Percentiles rank a stretch among this genome's conserved stretches.
phyloP scores from a whole-genome alignment of 2,113 vertebrate species.

The Sus scrofa region DNA sequence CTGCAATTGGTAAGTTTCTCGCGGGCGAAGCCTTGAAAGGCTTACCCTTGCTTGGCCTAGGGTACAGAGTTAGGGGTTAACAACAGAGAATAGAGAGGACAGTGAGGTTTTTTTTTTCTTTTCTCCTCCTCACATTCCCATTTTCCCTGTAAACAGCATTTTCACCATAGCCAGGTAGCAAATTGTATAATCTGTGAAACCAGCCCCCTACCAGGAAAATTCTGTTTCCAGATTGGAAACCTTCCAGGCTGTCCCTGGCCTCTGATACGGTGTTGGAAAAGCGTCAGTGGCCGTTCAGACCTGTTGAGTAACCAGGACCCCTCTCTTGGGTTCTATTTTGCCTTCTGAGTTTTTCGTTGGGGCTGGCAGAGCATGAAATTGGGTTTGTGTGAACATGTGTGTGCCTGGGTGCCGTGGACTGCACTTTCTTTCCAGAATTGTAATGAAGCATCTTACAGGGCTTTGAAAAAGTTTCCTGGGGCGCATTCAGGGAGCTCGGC shows the following conservation, averaged over 20 bases:
- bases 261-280: neutral
- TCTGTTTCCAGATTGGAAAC: constrained; percentile 44
- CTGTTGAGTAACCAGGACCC: neutral
- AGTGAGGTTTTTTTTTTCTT: neutral
- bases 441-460: constrained; percentile 63
- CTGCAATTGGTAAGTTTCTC: neutral
- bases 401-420: neutral
- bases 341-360: neutral
- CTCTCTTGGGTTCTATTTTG: neutral
- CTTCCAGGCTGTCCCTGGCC: neutral
- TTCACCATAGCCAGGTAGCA: neutral
- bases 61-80: neutral
- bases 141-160: neutral
- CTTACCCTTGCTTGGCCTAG: neutral
- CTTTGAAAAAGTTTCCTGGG: constrained; percentile 51
- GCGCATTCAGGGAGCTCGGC: constrained; percentile 18
- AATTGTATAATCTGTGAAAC: neutral
- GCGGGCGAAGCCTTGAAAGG: neutral
- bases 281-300: neutral
- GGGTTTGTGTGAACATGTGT: neutral
- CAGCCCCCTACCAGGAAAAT: neutral
- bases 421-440: constrained; percentile 8
- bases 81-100: neutral
- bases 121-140: neutral
- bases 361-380: neutral